Evolutionary conservation across 2,888 invertebrate genomes (phyloP), one percentile per base, ranked within the genome.

Genomic region (Drosophila hamatofila): DNA sequence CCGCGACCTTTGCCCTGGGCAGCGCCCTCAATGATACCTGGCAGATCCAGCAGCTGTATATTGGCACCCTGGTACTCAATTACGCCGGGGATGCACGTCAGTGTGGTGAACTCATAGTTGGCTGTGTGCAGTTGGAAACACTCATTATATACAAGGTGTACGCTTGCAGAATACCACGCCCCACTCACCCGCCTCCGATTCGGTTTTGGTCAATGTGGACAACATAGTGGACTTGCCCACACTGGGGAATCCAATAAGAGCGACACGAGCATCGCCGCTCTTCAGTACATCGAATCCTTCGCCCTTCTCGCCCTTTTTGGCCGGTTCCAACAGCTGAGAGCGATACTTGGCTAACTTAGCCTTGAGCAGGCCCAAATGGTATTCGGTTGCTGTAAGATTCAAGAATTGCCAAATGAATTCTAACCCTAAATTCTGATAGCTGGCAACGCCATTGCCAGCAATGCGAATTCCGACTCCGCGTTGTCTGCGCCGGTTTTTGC

Each of bases 11-110:
- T 97, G 78, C 97, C 97, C 92, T 97, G 99, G 2, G 99, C 96
- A 76, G 99, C 99, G 68, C 99, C 99, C 94, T 99, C 99, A 92
- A 99, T 99, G 92, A 99, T 99, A 92, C 99, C 99, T 66, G 99
- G 99, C 92, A 99, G 95, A 95, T 99, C 99, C 0, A 99, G 95
- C 75, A 99, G 94, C 92, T 99, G 99, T 92, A 99, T 99, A 92
- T 98, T 98, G 41, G 99, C 99, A 49, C 99, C 99, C 91, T 98
- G 97, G 92, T 99, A 98, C 92, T 98, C 97, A 78, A 99, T 99
- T 2, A 99, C 99, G 58, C 99, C 99, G 4, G 99, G 99, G 90
- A 99, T 99, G 93, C 99, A 99, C 11, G 99, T 99, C 67, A 99
- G 94, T 0, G 99, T 99, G 74, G 99, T 99, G 93, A 99, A 99